Evolutionary conservation across 2,888 invertebrate genomes (phyloP).

Genomic region (Aspidiotus rigidus): DNA sequence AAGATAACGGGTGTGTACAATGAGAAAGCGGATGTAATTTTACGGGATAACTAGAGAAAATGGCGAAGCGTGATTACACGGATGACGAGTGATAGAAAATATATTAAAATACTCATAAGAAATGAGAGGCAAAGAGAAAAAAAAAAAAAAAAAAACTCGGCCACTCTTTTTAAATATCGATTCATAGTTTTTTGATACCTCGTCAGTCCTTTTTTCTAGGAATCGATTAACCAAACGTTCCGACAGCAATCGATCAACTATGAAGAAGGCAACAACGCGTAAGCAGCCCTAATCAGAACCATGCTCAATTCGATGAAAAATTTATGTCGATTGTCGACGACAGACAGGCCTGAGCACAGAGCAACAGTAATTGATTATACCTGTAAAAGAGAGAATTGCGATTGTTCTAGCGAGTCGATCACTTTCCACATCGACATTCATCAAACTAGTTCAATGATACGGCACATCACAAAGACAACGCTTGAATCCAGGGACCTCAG

Average conservation of each 20-base stretch:
- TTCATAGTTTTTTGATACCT: not conserved
- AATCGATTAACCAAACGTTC: constrained; percentile 4
- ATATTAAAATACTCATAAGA: not conserved
- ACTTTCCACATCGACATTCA: no score
- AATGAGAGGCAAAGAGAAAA: no score
- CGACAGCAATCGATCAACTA: constrained; percentile 23
- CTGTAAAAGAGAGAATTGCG: no score
- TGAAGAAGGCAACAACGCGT: constrained; percentile 21
- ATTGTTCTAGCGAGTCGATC: no score
- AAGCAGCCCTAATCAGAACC: not conserved
- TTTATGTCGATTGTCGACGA: constrained; percentile 6
- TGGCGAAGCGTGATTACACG: constrained; percentile 31
- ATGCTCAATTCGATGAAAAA: constrained; percentile 4
- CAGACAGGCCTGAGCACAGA: not conserved
- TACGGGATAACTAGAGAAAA: constrained; percentile 32
- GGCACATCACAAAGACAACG: no score
- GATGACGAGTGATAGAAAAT: constrained; percentile 17
- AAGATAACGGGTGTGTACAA: constrained; percentile 1
- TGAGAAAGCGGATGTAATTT: constrained; percentile 30
- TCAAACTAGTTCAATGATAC: no score
- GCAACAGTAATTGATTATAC: no score
- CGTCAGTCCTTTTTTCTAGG: constrained; percentile 10
- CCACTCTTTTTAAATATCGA: not conserved
- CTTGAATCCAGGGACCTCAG: no score
- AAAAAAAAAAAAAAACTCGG: constrained; percentile 5